phyloP scores from a whole-genome alignment of 2,797 vertebrate genomes.

The Mionectes olivaceus region DNA sequence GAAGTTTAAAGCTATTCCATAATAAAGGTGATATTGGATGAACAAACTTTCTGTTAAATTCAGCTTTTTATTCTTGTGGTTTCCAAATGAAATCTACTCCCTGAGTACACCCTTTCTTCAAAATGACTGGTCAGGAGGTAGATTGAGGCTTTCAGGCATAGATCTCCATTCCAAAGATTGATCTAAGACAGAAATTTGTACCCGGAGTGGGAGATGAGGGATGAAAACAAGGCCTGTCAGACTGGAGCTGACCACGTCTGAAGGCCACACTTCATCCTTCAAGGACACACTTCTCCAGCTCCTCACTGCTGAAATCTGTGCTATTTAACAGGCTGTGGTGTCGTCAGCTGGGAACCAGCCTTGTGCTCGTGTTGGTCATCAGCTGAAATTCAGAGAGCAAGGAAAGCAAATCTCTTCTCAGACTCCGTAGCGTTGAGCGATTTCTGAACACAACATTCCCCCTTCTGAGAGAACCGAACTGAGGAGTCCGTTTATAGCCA shows the following conservation, averaged over 20 bases:
- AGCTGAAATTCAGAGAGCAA: neutral
- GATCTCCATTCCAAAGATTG: neutral
- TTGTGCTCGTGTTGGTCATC: neutral
- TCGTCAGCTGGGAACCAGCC: neutral
- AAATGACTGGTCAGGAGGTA: neutral
- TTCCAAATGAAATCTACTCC: neutral
- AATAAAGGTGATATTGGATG: conserved; percentile 37
- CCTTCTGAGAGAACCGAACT: neutral
- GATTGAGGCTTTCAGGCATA: neutral
- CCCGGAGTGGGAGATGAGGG: neutral
- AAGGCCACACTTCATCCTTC: neutral
- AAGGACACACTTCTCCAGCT: neutral
- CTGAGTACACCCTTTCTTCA: neutral
- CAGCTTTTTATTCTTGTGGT: conserved; percentile 42
- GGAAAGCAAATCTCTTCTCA: neutral
- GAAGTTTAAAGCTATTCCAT: conserved; percentile 43
- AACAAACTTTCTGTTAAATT: conserved; percentile 41
- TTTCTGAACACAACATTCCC: neutral
- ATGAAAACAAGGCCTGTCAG: neutral
- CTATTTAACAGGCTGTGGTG: neutral
- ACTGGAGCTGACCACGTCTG: neutral
- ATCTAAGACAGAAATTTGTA: neutral
- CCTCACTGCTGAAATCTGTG: neutral
- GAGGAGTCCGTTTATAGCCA: conserved; percentile 11
- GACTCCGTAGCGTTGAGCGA: neutral